Base-by-base conservation (phyloP, 2,113 vertebrate genomes). In the Malurus elegans region DNA sequence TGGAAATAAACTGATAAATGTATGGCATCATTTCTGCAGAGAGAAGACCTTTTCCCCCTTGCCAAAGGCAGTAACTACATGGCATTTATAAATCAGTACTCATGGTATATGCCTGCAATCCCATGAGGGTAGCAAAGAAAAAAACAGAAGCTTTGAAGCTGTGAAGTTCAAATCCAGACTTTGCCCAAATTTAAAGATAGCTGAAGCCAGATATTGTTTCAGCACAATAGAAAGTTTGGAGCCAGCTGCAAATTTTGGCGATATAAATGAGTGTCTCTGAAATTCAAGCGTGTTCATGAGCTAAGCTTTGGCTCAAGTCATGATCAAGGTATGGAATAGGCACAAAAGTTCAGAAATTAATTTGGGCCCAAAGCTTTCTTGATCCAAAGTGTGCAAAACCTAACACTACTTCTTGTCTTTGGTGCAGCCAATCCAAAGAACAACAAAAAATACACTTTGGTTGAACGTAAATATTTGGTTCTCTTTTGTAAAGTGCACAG, bases 201-300 rank as follows among this genome's bases (percentile, higher is more conserved):
- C 16, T 38, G 40, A 89, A 95, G 89, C 84, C 81, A 97, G 60
- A 88, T 86, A 90, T 70, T 95, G 79, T 87, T 94, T 91, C 84
- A 90, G 79, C 32, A 93, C 87, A 95, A 97, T 82, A 90, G 88
- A 31, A 83, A 26, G 18, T 82, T 70, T 79, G 47, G 26, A 88
- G 81, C 87, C 95, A 97, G 90, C 54, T 70, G 45, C 36, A 87
- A 61, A 42, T 85, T 81, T 85, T 79, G 70, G 61, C 25, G 56
- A 44, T 26, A 69, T 21, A 86, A 83, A 82, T 44, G 16, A 58
- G 23, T 44, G 54, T 71, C 82, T 36, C 48, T 81, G 62, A 86
- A 81, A 89, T 57, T 69, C 32, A 91, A 50, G 32, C 0, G 1
- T 45, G 40, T 82, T 87, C 47, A 65, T 56, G 32, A 91, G 17